Conservation (phyloP, 2,797 vertebrate species). For the Sarcoramphus papa region DNA sequence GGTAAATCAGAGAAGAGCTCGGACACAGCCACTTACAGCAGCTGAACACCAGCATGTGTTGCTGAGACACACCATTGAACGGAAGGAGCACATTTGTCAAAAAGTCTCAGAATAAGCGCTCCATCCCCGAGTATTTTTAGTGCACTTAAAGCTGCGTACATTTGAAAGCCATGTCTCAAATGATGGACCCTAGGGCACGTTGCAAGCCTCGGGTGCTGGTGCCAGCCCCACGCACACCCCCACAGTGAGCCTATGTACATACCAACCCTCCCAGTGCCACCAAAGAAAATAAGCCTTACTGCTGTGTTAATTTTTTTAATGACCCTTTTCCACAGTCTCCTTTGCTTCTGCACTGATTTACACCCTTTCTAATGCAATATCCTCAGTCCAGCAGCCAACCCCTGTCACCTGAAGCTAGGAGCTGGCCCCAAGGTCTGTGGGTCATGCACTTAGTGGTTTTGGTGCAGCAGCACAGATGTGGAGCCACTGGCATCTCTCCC, state of each 20-base stretch:
- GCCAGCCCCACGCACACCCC: background rate
- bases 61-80: background rate
- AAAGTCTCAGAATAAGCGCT: background rate
- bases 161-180: background rate
- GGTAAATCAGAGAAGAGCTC: background rate
- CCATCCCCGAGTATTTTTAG: background rate
- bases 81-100: background rate
- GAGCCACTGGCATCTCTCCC: background rate
- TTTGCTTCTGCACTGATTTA: background rate
- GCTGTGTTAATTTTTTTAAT: background rate
- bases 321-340: background rate
- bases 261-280: background rate
- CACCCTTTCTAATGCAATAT: background rate
- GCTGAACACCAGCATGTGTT: background rate
- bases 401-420: background rate
- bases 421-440: background rate
- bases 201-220: background rate
- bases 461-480: background rate
- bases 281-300: background rate
- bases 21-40: background rate
- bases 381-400: background rate
- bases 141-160: background rate
- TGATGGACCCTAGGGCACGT: background rate
- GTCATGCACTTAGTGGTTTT: background rate
- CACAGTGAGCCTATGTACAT: background rate